Evolutionary conservation across 1,140 invertebrate species (phyloP), one percentile per base, ranked within the genome.

Genomic region (Kradibia gibbosae): DNA sequence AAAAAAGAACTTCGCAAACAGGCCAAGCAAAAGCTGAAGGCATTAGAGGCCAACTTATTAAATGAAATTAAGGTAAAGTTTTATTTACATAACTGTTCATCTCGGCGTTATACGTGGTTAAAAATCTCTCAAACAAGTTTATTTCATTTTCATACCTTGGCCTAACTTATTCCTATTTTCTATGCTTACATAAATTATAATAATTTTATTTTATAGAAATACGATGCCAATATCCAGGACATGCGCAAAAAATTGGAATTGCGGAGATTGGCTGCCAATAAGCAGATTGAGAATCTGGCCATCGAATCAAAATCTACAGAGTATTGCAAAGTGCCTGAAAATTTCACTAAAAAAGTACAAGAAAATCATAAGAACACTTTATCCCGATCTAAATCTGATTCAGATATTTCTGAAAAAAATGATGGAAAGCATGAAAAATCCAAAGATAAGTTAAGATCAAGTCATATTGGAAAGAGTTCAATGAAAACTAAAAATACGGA

Each of bases 261-360:
- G 4, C 90, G 88, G 77, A 89, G 86, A 76, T 85, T 86, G 73
- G 85, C 71, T 48, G 53, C 53, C n/a, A 80, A 82, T 17, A 91
- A 89, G 80, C 87, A 90, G 25, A 86, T 22, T 25, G 90, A 89
- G 11, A 91, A 90, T 78, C 81, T 90, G 57, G 89, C 89, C 0
- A 91, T 91, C 74, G 91, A 91, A 65, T 87, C 88, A 0, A 88
- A 86, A 80, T 88, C 88, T 11, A 85, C 91, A 5, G 87, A 86
- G 28, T 88, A 91, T 48, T 90, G 90, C 36, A 91, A 90, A 89
- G 88, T 91, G 86, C 91, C 91, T 84, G 89, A 91, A 81, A 89
- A 91, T 60, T 88, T 90, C 0, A 86, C 90, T 20, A 90, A 91
- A 71, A 87, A 85, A 28, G 89, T 91, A 80, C 88, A 90, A 78